These are phyloP conservation scores for Microctonus hyperodae DNA, from an alignment of 2,888 invertebrate genomes.

Conservation along the genomic window DNA sequence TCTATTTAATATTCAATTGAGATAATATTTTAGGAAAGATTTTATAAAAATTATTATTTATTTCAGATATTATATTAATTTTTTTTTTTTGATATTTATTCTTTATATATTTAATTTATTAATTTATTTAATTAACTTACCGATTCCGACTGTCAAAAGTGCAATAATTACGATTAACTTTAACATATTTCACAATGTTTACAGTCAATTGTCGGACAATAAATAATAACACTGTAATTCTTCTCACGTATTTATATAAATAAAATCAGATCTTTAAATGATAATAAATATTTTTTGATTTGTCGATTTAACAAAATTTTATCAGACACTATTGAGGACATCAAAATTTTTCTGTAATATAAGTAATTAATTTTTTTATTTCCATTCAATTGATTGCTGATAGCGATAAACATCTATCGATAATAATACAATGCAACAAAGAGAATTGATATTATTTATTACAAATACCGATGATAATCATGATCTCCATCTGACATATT, in stretches of 20 bases:
- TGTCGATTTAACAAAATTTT: neutral
- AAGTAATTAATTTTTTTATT: neutral
- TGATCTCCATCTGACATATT: neutral
- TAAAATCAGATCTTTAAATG: neutral
- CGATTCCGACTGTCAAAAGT: conserved; percentile 21
- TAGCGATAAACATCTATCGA: neutral
- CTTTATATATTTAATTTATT: too few relatives aligned
- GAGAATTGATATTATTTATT: neutral
- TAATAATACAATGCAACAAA: neutral
- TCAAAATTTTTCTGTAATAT: neutral
- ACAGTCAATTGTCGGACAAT: conserved; percentile 19
- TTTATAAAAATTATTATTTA: too few relatives aligned
- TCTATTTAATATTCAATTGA: too few relatives aligned
- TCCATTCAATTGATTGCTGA: neutral
- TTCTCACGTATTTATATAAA: conserved; percentile 34
- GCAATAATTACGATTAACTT: conserved; percentile 29
- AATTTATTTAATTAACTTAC: conserved; percentile 30
- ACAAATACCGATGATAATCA: neutral
- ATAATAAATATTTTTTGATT: neutral
- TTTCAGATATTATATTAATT: too few relatives aligned
- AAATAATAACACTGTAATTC: conserved; percentile 18
- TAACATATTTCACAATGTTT: conserved; percentile 34
- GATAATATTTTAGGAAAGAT: too few relatives aligned
- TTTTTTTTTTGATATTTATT: too few relatives aligned
- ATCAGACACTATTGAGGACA: neutral